A percentile compares a stretch with the other conserved stretches of the same genome.
Evolutionary conservation across 2,113 vertebrate genomes (phyloP).

Genomic region (Ceuthmochares aereus): DNA sequence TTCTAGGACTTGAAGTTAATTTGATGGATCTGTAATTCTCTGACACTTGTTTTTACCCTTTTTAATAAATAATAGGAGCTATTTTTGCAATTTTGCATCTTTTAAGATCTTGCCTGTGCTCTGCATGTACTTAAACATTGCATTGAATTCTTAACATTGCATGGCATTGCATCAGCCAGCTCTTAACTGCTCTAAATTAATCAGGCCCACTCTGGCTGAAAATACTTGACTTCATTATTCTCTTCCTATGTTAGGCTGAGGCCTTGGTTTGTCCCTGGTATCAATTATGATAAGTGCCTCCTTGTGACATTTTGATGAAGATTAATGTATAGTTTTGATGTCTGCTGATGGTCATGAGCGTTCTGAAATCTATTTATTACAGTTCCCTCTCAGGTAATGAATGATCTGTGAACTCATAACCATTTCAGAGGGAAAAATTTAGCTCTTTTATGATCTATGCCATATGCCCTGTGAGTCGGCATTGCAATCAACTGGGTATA

Average conservation of each 20-base stretch:
- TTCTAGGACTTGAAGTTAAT: constrained; percentile 14
- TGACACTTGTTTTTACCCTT: not conserved
- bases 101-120: not conserved
- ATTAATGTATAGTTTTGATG: constrained; percentile 33
- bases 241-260: not conserved
- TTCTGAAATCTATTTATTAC: not conserved
- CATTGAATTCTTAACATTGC: not conserved
- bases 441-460: not conserved
- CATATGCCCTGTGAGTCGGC: not conserved
- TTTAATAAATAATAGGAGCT: not conserved
- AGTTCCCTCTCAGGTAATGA: not conserved
- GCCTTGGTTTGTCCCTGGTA: not conserved
- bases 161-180: not conserved
- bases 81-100: not conserved
- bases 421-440: not conserved
- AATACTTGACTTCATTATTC: not conserved
- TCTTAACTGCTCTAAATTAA: not conserved
- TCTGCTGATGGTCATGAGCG: not conserved
- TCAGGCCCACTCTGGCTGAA: not conserved
- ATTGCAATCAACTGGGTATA: not conserved
- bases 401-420: not conserved
- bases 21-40: not conserved
- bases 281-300: constrained; percentile 16
- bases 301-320: constrained; percentile 21
- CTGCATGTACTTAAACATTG: not conserved